Conservation (phyloP, 1,140 invertebrate species). For the Trachelipus rathkii region DNA sequence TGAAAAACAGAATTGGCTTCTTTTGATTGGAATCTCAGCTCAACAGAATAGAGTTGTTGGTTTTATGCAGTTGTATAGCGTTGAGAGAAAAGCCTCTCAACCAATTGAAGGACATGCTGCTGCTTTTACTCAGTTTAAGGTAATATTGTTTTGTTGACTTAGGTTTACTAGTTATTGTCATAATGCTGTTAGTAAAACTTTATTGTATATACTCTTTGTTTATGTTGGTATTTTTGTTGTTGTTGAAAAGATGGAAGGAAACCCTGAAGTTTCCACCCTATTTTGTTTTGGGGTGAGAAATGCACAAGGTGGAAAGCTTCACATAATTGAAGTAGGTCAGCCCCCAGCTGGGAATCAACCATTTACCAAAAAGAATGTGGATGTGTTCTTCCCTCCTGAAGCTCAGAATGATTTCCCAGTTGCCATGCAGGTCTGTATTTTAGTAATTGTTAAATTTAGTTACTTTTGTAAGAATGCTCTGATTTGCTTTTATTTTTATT, state of each 20-base stretch:
- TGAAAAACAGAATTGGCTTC: slow-evolving; percentile 91
- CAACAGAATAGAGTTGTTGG: slow-evolving; percentile 95
- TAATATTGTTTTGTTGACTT: slow-evolving; percentile 49
- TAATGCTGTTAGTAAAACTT: background rate
- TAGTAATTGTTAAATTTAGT: background rate
- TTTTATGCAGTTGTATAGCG: slow-evolving; percentile 98
- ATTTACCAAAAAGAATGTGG: slow-evolving; percentile 95
- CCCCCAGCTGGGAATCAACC: slow-evolving; percentile 92
- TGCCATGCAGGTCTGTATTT: slow-evolving; percentile 82
- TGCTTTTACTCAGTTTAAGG: slow-evolving; percentile 93
- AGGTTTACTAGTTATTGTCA: background rate
- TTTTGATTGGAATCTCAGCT: slow-evolving; percentile 94
- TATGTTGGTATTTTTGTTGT: background rate
- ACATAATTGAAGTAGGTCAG: slow-evolving; percentile 97
- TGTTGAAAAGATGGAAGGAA: slow-evolving; percentile 84
- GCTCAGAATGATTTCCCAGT: slow-evolving; percentile 98
- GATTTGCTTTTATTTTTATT: slow-evolving; percentile 24
- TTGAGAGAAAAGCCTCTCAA: slow-evolving; percentile 95
- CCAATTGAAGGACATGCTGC: slow-evolving; percentile 99
- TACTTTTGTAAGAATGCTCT: too few species aligned
- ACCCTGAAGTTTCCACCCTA: slow-evolving; percentile 86
- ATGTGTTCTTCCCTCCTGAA: slow-evolving; percentile 97
- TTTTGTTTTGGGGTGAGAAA: slow-evolving; percentile 96
- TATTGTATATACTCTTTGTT: background rate
- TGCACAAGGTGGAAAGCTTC: slow-evolving; percentile 87